Evolutionary conservation across 2,113 vertebrate species (phyloP).

Genomic region (Otolemur garnettii): DNA sequence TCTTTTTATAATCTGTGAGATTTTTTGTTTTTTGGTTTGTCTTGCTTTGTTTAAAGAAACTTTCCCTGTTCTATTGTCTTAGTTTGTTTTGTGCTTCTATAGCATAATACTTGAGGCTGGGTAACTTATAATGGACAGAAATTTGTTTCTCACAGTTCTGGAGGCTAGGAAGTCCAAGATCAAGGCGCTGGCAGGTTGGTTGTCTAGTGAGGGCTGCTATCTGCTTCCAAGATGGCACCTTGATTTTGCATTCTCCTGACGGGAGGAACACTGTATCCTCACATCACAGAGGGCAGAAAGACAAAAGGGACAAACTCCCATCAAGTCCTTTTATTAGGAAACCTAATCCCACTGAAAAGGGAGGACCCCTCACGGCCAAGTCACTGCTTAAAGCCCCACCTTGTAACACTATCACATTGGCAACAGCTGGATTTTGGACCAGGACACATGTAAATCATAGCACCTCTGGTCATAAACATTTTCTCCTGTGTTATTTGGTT

Average conservation of each 20-base stretch:
- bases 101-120: neutral
- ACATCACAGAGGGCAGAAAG: neutral
- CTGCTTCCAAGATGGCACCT: neutral
- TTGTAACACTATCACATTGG: neutral
- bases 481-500: neutral
- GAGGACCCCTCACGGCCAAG: neutral
- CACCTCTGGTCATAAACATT: neutral
- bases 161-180: neutral
- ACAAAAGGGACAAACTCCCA: neutral
- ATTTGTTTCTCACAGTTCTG: neutral
- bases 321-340: neutral
- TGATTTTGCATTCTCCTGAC: neutral
- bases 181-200: neutral
- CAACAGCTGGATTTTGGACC: neutral
- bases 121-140: neutral
- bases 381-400: neutral
- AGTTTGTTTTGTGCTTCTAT: neutral
- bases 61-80: neutral
- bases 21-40: neutral
- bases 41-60: neutral
- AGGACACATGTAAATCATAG: neutral
- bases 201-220: neutral
- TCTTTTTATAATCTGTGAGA: neutral
- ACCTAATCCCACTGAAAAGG: neutral
- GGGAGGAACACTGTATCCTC: neutral